Conservation (phyloP, 2,113 vertebrate species). For the Clupea harengus region DNA sequence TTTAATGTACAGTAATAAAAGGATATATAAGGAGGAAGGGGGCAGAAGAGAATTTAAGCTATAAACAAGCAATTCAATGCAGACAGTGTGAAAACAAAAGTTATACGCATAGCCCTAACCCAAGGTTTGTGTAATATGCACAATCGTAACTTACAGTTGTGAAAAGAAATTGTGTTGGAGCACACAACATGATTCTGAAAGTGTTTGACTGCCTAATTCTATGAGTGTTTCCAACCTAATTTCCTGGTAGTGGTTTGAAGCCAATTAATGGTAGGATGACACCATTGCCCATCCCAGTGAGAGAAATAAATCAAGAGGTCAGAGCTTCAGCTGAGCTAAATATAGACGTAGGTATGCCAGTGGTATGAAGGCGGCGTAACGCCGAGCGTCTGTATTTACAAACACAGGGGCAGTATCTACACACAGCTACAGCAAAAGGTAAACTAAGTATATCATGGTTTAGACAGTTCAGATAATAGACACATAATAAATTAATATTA, state of each 20-base stretch:
- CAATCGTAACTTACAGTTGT: no score
- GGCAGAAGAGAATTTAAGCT: not conserved
- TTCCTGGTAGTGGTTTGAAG: not conserved
- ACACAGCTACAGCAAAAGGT: not conserved
- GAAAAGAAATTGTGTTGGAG: no score
- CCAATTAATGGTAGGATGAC: not conserved
- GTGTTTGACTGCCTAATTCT: not conserved
- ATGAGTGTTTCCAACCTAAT: not conserved
- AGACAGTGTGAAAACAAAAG: no score
- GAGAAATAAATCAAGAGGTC: not conserved
- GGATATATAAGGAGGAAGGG: not conserved
- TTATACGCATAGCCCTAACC: no score
- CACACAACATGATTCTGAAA: not conserved
- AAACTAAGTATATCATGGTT: not conserved
- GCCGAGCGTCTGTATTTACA: slow-evolving; percentile 33
- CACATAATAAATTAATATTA: no score
- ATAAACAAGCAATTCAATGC: not conserved
- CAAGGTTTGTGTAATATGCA: no score
- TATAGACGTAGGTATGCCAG: slow-evolving; percentile 32
- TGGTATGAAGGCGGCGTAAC: slow-evolving; percentile 13
- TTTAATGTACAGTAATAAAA: not conserved
- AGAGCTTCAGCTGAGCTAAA: slow-evolving; percentile 30
- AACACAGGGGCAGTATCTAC: not conserved
- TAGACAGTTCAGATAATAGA: not conserved
- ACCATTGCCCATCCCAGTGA: not conserved